Percentiles rank a stretch among this genome's conserved stretches.
phyloP scores from a whole-genome alignment of 2,113 vertebrate genomes.

The Labrus mixtus region DNA sequence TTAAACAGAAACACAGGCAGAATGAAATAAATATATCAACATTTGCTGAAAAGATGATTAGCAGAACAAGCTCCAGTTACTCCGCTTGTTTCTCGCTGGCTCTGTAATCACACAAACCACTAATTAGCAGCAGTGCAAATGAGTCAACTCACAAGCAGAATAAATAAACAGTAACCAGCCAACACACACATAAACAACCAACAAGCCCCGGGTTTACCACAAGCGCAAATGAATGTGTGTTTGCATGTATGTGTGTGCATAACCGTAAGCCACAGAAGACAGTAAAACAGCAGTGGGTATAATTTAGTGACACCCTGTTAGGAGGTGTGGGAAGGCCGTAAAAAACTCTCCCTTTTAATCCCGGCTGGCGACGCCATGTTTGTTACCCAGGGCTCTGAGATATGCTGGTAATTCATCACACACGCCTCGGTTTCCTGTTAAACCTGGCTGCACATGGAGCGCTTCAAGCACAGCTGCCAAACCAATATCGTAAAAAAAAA shows the following conservation, averaged over 20 bases:
- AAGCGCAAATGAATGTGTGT: constrained; percentile 54
- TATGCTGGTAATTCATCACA: constrained; percentile 82
- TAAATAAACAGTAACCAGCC: constrained; percentile 72
- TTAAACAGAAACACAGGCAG: constrained; percentile 45
- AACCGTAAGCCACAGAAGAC: constrained; percentile 81
- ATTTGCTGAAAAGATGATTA: constrained; percentile 69
- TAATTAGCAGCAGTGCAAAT: constrained; percentile 78
- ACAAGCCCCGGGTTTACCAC: constrained; percentile 73
- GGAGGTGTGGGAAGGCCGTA: constrained; percentile 83
- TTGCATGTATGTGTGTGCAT: constrained; percentile 28
- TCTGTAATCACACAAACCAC: constrained; percentile 76
- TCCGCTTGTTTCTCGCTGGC: constrained; percentile 44
- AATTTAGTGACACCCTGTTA: constrained; percentile 85
- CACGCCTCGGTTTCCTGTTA: constrained; percentile 78
- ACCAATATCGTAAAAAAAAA: constrained; percentile 80
- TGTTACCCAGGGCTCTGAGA: constrained; percentile 80
- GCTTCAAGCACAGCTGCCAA: constrained; percentile 73
- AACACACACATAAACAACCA: constrained; percentile 77
- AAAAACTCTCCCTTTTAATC: constrained; percentile 80
- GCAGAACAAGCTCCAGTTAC: constrained; percentile 54
- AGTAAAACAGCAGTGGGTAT: constrained; percentile 85
- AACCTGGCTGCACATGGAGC: constrained; percentile 83
- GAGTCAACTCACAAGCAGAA: constrained; percentile 68
- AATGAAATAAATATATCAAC: constrained; percentile 44
- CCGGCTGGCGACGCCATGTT: constrained; percentile 75